Evolutionary conservation across 2,888 invertebrate species (phyloP).

Genomic region (Formica aserva): DNA sequence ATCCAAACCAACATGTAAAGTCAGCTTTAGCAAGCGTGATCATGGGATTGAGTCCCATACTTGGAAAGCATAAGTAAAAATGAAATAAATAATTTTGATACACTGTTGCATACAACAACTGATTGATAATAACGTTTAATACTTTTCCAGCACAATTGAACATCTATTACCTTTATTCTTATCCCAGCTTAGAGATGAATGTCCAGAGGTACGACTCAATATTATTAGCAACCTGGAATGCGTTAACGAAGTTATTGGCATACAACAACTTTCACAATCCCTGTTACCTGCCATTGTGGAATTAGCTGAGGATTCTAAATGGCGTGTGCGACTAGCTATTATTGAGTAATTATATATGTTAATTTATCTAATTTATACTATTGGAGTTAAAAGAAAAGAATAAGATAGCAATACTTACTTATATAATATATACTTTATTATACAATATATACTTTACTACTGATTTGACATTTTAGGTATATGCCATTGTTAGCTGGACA

Average conservation of each 20-base stretch:
- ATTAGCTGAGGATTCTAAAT: slow-evolving; percentile 99
- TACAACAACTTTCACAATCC: slow-evolving; percentile 96
- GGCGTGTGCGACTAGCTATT: slow-evolving; percentile 98
- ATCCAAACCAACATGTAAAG: slow-evolving; percentile 99
- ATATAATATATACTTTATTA: too few relatives aligned
- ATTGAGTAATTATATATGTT: slow-evolving; percentile 88
- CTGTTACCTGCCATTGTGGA: slow-evolving; percentile 99
- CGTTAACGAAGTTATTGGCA: slow-evolving; percentile 98
- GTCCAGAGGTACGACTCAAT: slow-evolving; percentile 99
- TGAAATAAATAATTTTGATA: slow-evolving; percentile 55
- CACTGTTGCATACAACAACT: not conserved
- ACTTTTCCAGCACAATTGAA: slow-evolving; percentile 92
- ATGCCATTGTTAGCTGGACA: slow-evolving; percentile 99
- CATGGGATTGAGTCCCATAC: slow-evolving; percentile 99
- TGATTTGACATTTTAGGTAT: slow-evolving; percentile 86
- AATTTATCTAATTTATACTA: not conserved
- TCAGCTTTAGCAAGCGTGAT: slow-evolving; percentile 99
- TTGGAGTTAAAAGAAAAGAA: slow-evolving; percentile 1
- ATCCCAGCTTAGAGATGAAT: slow-evolving; percentile 98
- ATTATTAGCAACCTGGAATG: slow-evolving; percentile 99
- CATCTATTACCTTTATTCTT: slow-evolving; percentile 98
- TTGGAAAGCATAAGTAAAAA: slow-evolving; percentile 94
- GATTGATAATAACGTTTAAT: slow-evolving; percentile 31
- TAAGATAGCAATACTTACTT: not conserved
- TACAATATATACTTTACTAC: not conserved